Conservation (phyloP, 2,888 invertebrate species). For the Mesorhabditis sp. region DNA sequence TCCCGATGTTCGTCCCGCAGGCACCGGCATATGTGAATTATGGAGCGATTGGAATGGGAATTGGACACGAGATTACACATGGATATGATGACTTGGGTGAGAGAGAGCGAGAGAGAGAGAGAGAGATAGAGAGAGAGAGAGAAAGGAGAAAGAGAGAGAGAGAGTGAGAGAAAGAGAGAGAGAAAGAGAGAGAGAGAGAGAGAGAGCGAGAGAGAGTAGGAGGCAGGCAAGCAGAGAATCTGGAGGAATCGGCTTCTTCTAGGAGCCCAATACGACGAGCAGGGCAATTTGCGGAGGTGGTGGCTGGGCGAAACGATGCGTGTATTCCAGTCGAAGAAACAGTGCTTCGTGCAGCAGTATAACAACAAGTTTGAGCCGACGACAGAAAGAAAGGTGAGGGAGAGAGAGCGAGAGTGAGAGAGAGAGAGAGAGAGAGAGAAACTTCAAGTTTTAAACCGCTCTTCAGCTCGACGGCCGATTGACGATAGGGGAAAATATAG, state of each 20-base stretch:
- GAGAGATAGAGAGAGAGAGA: no score
- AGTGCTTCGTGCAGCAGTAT: constrained; percentile 51
- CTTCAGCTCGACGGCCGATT: constrained; percentile 42
- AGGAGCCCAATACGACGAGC: constrained; percentile 49
- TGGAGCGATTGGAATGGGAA: constrained; percentile 50
- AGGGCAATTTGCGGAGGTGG: constrained; percentile 46
- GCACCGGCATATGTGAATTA: constrained; percentile 47
- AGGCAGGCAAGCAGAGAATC: no score
- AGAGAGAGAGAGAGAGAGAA: background rate
- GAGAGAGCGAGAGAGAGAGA: background rate
- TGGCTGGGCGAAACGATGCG: constrained; percentile 44
- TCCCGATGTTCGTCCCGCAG: constrained; percentile 44
- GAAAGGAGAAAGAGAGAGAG: background rate
- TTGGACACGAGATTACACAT: constrained; percentile 53
- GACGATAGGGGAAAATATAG: constrained; percentile 53
- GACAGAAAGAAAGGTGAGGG: constrained; percentile 32
- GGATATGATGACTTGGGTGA: constrained; percentile 50
- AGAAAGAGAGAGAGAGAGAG: no score
- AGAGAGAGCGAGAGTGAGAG: background rate
- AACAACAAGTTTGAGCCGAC: constrained; percentile 35
- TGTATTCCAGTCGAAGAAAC: constrained; percentile 45
- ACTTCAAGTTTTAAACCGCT: background rate
- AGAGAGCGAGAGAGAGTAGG: no score
- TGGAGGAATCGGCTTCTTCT: background rate
- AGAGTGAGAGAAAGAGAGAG: background rate